Percentiles rank a stretch among this genome's conserved stretches.
Conservation (phyloP, 2,113 vertebrate genomes). For the Rhadina sibilatrix region DNA sequence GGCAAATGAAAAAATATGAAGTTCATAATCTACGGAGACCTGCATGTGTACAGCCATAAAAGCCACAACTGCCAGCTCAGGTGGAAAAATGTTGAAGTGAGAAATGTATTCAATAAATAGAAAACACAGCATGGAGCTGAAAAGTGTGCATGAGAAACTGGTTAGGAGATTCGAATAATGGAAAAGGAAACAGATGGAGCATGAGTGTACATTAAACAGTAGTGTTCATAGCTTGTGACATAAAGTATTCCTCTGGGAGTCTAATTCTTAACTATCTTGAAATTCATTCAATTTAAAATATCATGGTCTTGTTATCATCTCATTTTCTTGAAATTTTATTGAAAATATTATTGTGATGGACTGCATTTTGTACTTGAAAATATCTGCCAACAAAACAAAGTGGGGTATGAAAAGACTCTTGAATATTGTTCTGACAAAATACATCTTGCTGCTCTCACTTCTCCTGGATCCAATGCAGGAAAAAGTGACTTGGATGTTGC, state of each 20-base stretch:
- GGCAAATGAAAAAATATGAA: constrained; percentile 85
- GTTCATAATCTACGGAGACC: constrained; percentile 83
- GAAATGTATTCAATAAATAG: constrained; percentile 99
- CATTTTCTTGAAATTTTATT: constrained; percentile 82
- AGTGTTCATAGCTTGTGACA: constrained; percentile 89
- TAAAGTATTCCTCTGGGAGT: constrained; percentile 89
- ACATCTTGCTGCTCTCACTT: not conserved
- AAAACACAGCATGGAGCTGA: constrained; percentile 96
- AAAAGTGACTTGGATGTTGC: not conserved
- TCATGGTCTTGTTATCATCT: constrained; percentile 87
- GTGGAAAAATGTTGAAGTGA: constrained; percentile 98
- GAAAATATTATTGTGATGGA: constrained; percentile 78
- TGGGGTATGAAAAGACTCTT: not conserved
- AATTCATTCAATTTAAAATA: constrained; percentile 97
- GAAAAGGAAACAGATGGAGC: constrained; percentile 95
- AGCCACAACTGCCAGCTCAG: constrained; percentile 97
- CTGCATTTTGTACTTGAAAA: constrained; percentile 63
- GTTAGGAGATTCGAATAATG: constrained; percentile 94
- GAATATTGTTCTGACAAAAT: not conserved
- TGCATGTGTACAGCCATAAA: constrained; percentile 86
- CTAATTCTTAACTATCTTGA: constrained; percentile 97
- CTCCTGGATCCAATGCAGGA: not conserved
- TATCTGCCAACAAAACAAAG: constrained; percentile 34
- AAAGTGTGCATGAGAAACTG: constrained; percentile 95
- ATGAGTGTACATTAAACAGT: constrained; percentile 99